Evolutionary conservation across 2,113 vertebrate genomes (phyloP).

Genomic region (Chascanopsetta lugubris): DNA sequence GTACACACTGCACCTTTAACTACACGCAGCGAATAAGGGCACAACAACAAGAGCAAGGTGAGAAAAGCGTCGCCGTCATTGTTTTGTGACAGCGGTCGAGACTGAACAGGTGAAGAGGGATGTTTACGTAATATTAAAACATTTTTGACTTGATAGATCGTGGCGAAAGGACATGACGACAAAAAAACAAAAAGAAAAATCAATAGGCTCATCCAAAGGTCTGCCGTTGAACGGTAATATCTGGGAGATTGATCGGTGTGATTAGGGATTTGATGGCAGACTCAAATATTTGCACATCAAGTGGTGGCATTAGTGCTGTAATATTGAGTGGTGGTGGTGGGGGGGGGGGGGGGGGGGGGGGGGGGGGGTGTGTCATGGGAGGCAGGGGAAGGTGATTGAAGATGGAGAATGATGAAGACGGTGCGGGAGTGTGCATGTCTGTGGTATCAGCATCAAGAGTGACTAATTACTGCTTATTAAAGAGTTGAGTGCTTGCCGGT

Average conservation of each 20-base stretch:
- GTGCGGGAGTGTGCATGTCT: background rate
- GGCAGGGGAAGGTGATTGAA: conserved; percentile 19
- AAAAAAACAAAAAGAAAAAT: conserved; percentile 53
- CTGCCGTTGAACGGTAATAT: conserved; percentile 65
- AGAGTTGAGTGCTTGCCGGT: background rate
- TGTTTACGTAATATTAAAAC: conserved; percentile 60
- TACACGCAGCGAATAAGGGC: background rate
- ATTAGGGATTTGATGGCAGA: conserved; percentile 68
- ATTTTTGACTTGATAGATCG: conserved; percentile 46
- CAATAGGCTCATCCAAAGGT: conserved; percentile 42
- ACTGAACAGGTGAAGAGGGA: conserved; percentile 42
- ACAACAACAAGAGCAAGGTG: background rate
- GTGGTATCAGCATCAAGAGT: background rate
- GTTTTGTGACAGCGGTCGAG: conserved; percentile 22
- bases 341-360: conserved; percentile 15
- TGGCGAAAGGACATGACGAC: conserved; percentile 24
- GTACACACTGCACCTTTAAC: too few relatives aligned
- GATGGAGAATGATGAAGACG: conserved; percentile 13
- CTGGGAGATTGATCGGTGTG: conserved; percentile 66
- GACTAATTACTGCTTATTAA: background rate
- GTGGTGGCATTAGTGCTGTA: conserved; percentile 59
- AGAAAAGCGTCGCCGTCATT: conserved; percentile 22
- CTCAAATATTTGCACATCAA: conserved; percentile 80
- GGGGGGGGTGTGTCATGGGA: conserved; percentile 23
- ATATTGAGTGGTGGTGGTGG: conserved; percentile 60